Conservation (phyloP, 2,888 invertebrate genomes). For the Troilus luridus region DNA sequence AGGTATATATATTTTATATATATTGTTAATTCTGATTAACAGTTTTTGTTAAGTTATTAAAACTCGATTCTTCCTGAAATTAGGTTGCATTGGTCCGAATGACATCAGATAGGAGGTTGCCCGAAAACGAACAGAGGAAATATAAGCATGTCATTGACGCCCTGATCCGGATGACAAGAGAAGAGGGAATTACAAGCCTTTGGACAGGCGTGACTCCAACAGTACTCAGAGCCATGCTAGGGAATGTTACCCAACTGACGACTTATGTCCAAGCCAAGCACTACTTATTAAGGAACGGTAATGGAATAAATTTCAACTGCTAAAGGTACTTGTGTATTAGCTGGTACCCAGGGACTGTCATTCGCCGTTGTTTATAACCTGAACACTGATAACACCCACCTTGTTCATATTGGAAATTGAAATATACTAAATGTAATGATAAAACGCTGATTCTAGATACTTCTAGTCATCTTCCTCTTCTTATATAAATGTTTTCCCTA, state of each 20-base stretch:
- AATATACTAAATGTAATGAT: too few species aligned
- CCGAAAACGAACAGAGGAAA: slow-evolving; percentile 88
- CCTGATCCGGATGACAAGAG: slow-evolving; percentile 79
- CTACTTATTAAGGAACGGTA: slow-evolving; percentile 74
- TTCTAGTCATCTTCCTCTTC: too few species aligned
- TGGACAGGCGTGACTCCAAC: slow-evolving; percentile 94
- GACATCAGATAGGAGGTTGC: slow-evolving; percentile 96
- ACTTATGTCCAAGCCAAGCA: slow-evolving; percentile 92
- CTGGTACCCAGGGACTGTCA: too few species aligned
- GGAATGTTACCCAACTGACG: slow-evolving; percentile 96
- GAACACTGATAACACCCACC: too few species aligned
- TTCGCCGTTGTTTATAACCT: too few species aligned
- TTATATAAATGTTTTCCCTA: too few species aligned
- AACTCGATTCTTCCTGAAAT: not conserved
- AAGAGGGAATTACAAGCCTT: slow-evolving; percentile 89
- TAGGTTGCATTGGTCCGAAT: slow-evolving; percentile 92
- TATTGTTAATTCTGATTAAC: not conserved
- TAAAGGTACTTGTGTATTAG: too few species aligned
- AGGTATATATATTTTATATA: slow-evolving; percentile 58
- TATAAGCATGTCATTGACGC: slow-evolving; percentile 95
- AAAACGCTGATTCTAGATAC: too few species aligned
- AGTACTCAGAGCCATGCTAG: slow-evolving; percentile 94
- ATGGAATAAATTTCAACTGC: not conserved
- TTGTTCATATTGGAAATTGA: too few species aligned
- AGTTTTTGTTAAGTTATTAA: slow-evolving; percentile 1